A percentile compares a stretch with the other conserved stretches of the same genome.
Conservation (phyloP, 1,140 invertebrate genomes). For the Ostrea denselamellosa region DNA sequence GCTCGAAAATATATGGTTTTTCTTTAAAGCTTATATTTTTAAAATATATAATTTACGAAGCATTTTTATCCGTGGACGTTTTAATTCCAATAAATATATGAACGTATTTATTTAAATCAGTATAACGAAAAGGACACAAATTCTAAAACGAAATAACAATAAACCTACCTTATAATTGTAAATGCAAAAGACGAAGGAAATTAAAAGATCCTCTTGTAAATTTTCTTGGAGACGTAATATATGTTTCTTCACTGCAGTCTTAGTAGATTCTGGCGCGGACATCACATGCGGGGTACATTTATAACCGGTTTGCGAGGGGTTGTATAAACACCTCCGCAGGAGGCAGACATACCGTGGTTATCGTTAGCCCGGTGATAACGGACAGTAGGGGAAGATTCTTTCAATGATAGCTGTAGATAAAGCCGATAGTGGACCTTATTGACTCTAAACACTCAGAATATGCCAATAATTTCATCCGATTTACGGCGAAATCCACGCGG, state of each 20-base stretch:
- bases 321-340: constrained; percentile 14
- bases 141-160: background rate
- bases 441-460: background rate
- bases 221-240: background rate
- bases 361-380: background rate
- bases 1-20: no score
- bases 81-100: background rate
- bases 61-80: background rate
- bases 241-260: background rate
- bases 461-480: background rate
- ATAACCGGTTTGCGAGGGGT: background rate
- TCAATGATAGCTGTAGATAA: constrained; percentile 11
- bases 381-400: constrained; percentile 31
- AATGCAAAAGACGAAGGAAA: background rate
- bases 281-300: constrained; percentile 25
- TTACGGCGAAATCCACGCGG: background rate
- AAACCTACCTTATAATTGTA: background rate
- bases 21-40: no score
- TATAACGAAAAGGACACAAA: background rate
- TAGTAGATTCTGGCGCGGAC: background rate
- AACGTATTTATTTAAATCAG: background rate
- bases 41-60: background rate
- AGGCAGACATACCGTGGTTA: constrained; percentile 22
- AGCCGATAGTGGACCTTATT: background rate
- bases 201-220: background rate